Base-by-base conservation (phyloP, 2,888 invertebrate genomes). In the Acanthococcus lagerstroemiae region DNA sequence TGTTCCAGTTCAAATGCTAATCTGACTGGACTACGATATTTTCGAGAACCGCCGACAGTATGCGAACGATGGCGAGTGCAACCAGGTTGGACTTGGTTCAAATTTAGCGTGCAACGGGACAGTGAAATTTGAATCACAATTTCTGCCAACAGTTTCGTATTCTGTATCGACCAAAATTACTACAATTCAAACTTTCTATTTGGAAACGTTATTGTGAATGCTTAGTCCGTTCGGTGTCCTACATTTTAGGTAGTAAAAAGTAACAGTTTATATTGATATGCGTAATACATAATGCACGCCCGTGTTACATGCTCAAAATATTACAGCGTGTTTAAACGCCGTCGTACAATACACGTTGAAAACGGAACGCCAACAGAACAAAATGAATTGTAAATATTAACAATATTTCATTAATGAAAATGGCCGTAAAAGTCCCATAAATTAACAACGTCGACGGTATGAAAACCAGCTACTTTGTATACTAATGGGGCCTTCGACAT, bases 261-360 rank as follows among this genome's bases (percentile, higher is more conserved):
- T 61, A 61, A 61, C 61, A 61, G 61, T 55, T 26, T 60, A 46
- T 60, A 61, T 61, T 61, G 61, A 61, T 61, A 61, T 52, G 61
- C 61, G 61, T 61, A 61, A 61, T 50, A 61, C 61, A 61, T 61
- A 61, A 50, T 22, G 27, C 24, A 61, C 30, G 27, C 44, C 22
- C 52, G 61, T 61, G 19, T 61, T 37, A 30, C 61, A 52, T 52
- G 50, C 30, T 30, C 52, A 52, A 61, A 61, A 61, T 61, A 61
- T 54, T 61, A 52, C 37, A 30, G 21, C 30, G 37, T 30, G 37
- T 17, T 52, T 30, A 52, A 21, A 3, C 26, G 5, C 25, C 12
- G 27, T 5, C 30, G 24, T 52, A 61, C 46, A 21, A 50, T 3
- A 24, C 3, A n/a, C 37, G 37, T 15, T 37, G n/a, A 37, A 37